These are phyloP conservation scores for Copsychus sechellarum DNA, from an alignment of 2,113 vertebrate genomes.

Conservation along the genomic window DNA sequence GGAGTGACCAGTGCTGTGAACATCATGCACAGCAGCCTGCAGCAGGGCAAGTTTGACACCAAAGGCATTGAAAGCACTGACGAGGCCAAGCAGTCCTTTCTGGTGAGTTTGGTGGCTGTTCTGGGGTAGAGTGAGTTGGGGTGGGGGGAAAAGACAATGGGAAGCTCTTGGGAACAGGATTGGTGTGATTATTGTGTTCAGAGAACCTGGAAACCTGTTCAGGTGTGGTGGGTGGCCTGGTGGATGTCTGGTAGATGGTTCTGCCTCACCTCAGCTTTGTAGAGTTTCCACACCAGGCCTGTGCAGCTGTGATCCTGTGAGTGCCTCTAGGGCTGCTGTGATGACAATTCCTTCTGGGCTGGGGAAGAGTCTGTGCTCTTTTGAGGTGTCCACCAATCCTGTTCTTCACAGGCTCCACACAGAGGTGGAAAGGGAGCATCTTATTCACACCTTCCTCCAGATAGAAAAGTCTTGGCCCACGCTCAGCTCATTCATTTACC, in stretches of 20 bases:
- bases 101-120: constrained; percentile 77
- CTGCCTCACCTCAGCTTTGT: not conserved
- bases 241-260: not conserved
- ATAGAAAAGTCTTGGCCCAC: not conserved
- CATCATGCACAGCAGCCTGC: constrained; percentile 97
- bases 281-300: not conserved
- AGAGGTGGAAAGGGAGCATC: not conserved
- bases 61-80: constrained; percentile 94
- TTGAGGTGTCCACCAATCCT: not conserved
- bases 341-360: not conserved
- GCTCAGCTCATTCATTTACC: not conserved
- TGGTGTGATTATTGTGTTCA: not conserved
- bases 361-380: not conserved
- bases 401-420: not conserved
- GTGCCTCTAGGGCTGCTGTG: not conserved
- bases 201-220: not conserved
- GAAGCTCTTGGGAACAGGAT: not conserved
- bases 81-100: constrained; percentile 91
- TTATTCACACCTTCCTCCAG: not conserved
- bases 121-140: not conserved
- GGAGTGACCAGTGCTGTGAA: constrained; percentile 97
- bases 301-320: not conserved
- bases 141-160: not conserved
- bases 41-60: constrained; percentile 96
- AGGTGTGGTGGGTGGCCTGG: not conserved